Conservation (phyloP, 1,140 invertebrate species). For the Lasaia peninsularis region DNA sequence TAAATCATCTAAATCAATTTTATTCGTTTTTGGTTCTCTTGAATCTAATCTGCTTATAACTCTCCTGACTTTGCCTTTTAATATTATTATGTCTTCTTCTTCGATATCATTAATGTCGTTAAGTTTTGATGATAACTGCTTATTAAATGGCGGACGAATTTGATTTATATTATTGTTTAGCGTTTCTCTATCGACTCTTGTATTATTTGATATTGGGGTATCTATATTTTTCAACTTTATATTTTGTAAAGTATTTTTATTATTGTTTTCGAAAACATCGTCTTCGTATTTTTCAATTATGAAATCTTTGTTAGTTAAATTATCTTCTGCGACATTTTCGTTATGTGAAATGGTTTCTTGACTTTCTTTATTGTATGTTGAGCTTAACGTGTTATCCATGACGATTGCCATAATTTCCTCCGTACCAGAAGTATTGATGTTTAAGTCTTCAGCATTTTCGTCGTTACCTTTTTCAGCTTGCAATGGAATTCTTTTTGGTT, state of each 20-base stretch:
- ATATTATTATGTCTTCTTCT: conserved; percentile 37
- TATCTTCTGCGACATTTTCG: neutral
- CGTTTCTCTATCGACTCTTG: neutral
- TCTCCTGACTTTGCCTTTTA: conserved; percentile 53
- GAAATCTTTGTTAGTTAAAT: neutral
- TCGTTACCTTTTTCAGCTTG: neutral
- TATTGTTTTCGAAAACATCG: neutral
- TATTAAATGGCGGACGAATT: neutral
- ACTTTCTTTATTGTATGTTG: neutral
- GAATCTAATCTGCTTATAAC: conserved; percentile 45
- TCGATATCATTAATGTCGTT: conserved; percentile 24
- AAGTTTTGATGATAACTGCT: conserved; percentile 8
- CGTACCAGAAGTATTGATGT: neutral
- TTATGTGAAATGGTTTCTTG: neutral
- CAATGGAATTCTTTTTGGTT: neutral
- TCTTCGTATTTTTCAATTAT: neutral
- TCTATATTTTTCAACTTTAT: neutral
- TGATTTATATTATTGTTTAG: neutral
- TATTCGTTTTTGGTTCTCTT: conserved; percentile 27
- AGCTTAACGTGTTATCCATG: neutral
- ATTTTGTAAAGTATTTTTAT: neutral
- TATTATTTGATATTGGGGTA: neutral
- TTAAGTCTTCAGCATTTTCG: neutral
- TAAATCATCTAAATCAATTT: conserved; percentile 32
- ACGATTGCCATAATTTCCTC: neutral